A percentile compares a stretch with the other conserved stretches of the same genome.
Evolutionary conservation across 2,113 vertebrate species (phyloP).

Genomic region (Saguinus midas): DNA sequence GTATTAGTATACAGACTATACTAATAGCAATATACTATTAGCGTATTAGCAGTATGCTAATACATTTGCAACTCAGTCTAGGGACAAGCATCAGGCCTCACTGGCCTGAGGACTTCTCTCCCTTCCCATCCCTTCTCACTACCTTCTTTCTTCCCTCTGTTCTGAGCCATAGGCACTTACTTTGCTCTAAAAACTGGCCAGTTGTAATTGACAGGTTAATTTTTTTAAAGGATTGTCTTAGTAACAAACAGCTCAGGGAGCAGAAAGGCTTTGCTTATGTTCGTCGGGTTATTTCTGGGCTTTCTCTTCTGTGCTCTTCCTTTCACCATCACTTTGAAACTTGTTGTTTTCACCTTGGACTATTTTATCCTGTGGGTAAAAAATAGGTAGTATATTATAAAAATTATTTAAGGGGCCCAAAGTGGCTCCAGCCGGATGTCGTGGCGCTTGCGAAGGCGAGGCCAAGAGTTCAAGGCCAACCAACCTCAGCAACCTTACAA

Average conservation of each 20-base stretch:
- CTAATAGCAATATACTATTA: too few relatives aligned
- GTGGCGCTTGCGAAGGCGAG: too few relatives aligned
- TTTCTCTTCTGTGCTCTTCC: background rate
- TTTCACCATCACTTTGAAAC: background rate
- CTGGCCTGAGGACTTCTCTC: background rate
- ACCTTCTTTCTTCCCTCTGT: background rate
- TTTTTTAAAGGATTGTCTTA: background rate
- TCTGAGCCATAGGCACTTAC: background rate
- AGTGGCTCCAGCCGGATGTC: too few relatives aligned
- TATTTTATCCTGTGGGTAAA: background rate
- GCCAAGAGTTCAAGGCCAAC: too few relatives aligned
- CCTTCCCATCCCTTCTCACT: background rate
- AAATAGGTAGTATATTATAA: background rate
- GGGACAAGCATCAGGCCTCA: background rate
- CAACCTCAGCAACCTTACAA: too few relatives aligned
- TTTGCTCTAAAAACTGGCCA: background rate
- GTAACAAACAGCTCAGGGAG: background rate
- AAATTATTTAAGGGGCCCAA: background rate
- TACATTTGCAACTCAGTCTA: background rate
- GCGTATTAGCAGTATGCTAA: background rate
- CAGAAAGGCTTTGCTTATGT: background rate
- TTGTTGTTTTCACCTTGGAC: background rate
- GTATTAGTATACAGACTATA: too few relatives aligned
- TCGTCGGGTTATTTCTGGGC: background rate
- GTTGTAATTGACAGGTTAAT: background rate